Evolutionary conservation across 2,113 vertebrate genomes (phyloP), one percentile per base, ranked within the genome.

Genomic region (Mohoua ochrocephala): DNA sequence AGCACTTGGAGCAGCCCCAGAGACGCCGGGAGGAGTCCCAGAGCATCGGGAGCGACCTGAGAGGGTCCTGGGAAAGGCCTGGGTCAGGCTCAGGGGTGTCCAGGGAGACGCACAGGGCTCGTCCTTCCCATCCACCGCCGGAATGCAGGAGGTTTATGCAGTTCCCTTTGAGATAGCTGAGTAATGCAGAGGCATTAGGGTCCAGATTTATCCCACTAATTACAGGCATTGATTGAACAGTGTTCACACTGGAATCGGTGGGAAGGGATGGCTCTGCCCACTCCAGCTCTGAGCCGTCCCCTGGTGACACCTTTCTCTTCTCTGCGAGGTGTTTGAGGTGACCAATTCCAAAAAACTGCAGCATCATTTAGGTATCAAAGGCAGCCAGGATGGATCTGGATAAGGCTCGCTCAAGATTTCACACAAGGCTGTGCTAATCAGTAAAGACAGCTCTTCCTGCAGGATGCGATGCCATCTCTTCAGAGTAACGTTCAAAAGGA

Each of bases 171-270:
- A 80, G 78, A 61, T 3, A 88, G 94, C 88, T 92, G 75, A 95
- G 79, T 86, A 80, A 91, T 54, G 89, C 88, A 64, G 35, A 92
- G 73, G 22, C 71, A 33, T 59, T 13, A 30, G 35, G 54, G 68
- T 39, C 83, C 22, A 35, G 71, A 84, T 92, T 92, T 86, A 74
- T 88, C 71, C 70, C 56, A 31, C 63, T 92, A 65, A 92, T 92
- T 85, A 80, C 9, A 67, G 76, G 8, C 59, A 24, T 42, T 35
- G 80, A 83, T 54, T 61, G 33, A 89, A 42, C 7, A 42, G n/a
- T 2, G 1, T 44, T 87, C 67, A 61, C 39, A 22, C 31, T 23
- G 15, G 22, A 70, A 39, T 28, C 21, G 6, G 50, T 47, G 76
- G 35, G 54, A 63, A 31, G 39, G n/a, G 47, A 11, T 53, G 41